phyloP scores from a whole-genome alignment of 1,140 invertebrate genomes.

The Orius insidiosus region DNA sequence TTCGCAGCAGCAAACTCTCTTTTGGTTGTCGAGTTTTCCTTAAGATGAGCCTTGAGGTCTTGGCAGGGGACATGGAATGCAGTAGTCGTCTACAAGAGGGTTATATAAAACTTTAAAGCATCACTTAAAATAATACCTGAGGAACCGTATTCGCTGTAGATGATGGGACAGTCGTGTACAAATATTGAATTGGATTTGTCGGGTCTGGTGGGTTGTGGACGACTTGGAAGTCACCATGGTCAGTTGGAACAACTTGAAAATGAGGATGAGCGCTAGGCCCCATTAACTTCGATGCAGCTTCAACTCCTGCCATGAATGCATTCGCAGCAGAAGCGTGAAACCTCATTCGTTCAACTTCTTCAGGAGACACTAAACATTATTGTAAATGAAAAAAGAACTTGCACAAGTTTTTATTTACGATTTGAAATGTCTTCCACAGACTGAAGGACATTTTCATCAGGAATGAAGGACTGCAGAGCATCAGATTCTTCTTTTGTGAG shows the following conservation, averaged over 20 bases:
- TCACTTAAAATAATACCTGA: too few relatives aligned
- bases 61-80: too few relatives aligned
- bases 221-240: constrained; percentile 9
- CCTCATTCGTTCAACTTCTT: constrained; percentile 12
- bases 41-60: too few relatives aligned
- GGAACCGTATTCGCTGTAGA: constrained; percentile 18
- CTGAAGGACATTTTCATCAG: constrained; percentile 31
- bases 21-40: neutral
- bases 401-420: neutral
- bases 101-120: too few relatives aligned
- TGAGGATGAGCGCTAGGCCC: constrained; percentile 8
- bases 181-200: constrained; percentile 27
- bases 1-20: neutral
- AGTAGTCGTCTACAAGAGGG: too few relatives aligned
- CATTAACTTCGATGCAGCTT: constrained; percentile 19
- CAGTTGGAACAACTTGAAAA: constrained; percentile 10
- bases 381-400: too few relatives aligned
- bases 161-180: constrained; percentile 28
- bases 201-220: constrained; percentile 5
- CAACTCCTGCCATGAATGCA: constrained; percentile 14
- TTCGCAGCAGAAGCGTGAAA: constrained; percentile 6
- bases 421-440: constrained; percentile 21
- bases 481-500: constrained; percentile 18
- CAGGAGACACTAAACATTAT: constrained; percentile 7
- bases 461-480: constrained; percentile 33